Conservation (phyloP, 2,113 vertebrate species). For the Odontophorus gujanensis region DNA sequence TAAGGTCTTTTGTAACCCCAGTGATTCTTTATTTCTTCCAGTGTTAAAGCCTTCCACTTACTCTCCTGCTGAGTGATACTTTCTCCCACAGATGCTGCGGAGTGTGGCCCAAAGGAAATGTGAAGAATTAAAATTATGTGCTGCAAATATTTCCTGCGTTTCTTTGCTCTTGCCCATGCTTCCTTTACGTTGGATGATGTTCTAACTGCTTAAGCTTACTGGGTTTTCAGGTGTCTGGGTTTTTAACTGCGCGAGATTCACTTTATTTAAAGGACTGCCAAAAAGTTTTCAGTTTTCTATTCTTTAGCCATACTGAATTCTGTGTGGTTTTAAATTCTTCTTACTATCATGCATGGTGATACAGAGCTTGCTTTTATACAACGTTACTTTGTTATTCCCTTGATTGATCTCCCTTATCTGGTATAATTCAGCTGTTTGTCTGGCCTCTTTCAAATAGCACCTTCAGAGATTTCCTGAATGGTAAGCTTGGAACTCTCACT, state of each 20-base stretch:
- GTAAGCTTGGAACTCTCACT: not conserved
- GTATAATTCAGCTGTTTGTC: slow-evolving; percentile 11
- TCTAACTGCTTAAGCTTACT: not conserved
- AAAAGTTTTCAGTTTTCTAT: not conserved
- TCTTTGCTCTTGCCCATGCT: not conserved
- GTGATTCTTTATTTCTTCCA: not conserved
- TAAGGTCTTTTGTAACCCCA: not conserved
- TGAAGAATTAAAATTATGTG: not conserved
- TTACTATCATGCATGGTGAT: not conserved
- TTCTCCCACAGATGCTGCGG: not conserved
- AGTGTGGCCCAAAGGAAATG: not conserved
- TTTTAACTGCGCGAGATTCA: not conserved
- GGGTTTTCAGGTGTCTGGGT: not conserved
- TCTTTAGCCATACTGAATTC: not conserved
- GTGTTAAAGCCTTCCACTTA: not conserved
- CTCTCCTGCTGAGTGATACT: not conserved
- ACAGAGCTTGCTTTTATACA: not conserved
- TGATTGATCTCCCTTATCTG: slow-evolving; percentile 9
- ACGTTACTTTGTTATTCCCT: not conserved
- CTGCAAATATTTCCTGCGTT: not conserved
- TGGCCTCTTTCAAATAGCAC: slow-evolving; percentile 1
- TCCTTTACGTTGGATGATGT: not conserved
- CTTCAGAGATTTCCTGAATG: not conserved
- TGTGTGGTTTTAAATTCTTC: not conserved
- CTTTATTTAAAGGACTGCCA: not conserved